These are phyloP conservation scores for Aegotheles bennettii DNA, from an alignment of 2,113 vertebrate genomes.

Conservation along the genomic window DNA sequence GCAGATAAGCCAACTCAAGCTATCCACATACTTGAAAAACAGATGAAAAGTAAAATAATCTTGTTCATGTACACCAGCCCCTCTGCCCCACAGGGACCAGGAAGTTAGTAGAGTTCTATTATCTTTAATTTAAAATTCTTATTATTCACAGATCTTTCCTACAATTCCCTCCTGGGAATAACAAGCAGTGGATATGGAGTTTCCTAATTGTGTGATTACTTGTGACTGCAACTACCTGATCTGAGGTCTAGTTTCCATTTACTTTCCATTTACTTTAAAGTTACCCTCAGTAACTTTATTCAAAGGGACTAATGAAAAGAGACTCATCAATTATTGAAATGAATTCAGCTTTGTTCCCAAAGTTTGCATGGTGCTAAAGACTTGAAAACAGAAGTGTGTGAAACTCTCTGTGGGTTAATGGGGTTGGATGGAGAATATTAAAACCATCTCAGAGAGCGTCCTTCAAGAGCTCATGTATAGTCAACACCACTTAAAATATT, in stretches of 20 bases:
- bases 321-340: constrained; percentile 46
- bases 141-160: neutral
- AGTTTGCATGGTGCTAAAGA: neutral
- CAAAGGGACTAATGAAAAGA: constrained; percentile 29
- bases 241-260: constrained; percentile 21
- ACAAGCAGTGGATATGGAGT: neutral
- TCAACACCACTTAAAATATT: neutral
- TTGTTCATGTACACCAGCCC: neutral
- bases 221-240: constrained; percentile 2
- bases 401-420: neutral
- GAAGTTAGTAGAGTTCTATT: neutral
- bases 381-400: neutral
- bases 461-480: neutral
- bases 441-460: neutral
- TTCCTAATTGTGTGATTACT: constrained; percentile 34
- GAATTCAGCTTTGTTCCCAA: constrained; percentile 24
- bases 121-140: constrained; percentile 15
- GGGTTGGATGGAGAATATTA: neutral
- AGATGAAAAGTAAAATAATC: neutral
- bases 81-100: neutral
- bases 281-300: constrained; percentile 38
- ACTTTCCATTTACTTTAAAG: constrained; percentile 36
- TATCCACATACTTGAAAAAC: neutral
- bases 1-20: neutral
- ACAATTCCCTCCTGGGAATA: neutral